Evolutionary conservation across 2,113 vertebrate species (phyloP), one percentile per base, ranked within the genome.

Genomic region (Phylloscopus trochilus): DNA sequence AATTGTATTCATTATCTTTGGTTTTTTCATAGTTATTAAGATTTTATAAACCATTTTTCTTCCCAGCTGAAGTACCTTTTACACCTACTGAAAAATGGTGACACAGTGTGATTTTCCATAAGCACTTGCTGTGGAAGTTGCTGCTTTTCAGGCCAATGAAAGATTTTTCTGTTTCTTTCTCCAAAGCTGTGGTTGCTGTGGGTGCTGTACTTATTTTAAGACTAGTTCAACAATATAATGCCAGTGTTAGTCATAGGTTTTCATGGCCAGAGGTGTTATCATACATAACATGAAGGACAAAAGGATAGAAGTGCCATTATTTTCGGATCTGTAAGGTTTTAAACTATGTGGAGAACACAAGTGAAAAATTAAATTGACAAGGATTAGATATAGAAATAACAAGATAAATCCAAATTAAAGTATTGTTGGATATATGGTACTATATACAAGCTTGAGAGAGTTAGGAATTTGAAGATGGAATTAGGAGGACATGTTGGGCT

Each of bases 191-290:
- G 35, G 26, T 52, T 86, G 19, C 67, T 75, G 7, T 92, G 75
- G 76, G 49, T 78, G 52, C 60, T 79, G 33, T 75, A 60, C 53
- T 60, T 96, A 82, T 89, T 96, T 94, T 87, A 76, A 87, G 79
- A 79, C 41, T 82, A 64, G 47, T 87, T 90, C 49, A 85, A n/a
- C 78, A 72, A 63, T 56, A 35, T 73, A 94, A 72, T 84, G 62
- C 19, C 41, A 76, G 64, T 43, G 41, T 75, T 94, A 78, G 66
- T 87, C 0, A 0, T 73, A 73, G 15, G 20, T 79, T 94, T 94
- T 79, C 7, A 4, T 90, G 85, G 75, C 31, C 70, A 64, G 41
- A 88, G 70, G 78, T 85, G 67, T 93, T 90, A 62, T 63, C 35
- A 31, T 82, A 56, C 15, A 21, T 91, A 87, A 55, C 6, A 13